phyloP scores from a whole-genome alignment of 2,888 invertebrate genomes.

The Clepsis dumicolana region DNA sequence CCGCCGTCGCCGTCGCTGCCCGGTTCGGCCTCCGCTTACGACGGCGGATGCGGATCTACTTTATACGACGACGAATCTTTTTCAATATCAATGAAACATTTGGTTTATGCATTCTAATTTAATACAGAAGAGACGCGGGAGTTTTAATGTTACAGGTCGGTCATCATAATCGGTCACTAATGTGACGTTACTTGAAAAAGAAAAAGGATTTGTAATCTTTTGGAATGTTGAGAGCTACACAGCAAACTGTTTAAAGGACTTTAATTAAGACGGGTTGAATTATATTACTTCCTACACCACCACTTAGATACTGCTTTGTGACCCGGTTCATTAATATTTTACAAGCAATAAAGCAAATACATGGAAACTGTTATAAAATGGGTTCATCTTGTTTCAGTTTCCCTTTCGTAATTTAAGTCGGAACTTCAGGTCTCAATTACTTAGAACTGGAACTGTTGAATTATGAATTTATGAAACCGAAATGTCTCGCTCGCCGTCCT shows the following conservation, averaged over 20 bases:
- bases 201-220: background rate
- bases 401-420: constrained; percentile 11
- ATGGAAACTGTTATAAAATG: background rate
- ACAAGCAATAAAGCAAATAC: background rate
- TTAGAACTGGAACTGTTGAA: constrained; percentile 46
- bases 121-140: too few relatives aligned
- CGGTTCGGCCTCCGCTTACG: background rate
- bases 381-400: constrained; percentile 1
- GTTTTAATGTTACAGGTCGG: too few relatives aligned
- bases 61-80: background rate
- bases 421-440: constrained; percentile 17
- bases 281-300: background rate
- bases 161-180: background rate
- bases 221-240: background rate
- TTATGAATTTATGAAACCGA: constrained; percentile 52
- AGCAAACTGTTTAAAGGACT: background rate
- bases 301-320: background rate
- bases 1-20: constrained; percentile 9
- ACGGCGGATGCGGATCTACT: constrained; percentile 2
- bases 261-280: background rate
- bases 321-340: constrained; percentile 3
- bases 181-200: background rate
- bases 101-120: too few relatives aligned
- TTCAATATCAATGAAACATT: background rate
- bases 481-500: constrained; percentile 47